Evolutionary conservation across 2,888 invertebrate genomes (phyloP).

Genomic region (Callosobruchus maculatus): DNA sequence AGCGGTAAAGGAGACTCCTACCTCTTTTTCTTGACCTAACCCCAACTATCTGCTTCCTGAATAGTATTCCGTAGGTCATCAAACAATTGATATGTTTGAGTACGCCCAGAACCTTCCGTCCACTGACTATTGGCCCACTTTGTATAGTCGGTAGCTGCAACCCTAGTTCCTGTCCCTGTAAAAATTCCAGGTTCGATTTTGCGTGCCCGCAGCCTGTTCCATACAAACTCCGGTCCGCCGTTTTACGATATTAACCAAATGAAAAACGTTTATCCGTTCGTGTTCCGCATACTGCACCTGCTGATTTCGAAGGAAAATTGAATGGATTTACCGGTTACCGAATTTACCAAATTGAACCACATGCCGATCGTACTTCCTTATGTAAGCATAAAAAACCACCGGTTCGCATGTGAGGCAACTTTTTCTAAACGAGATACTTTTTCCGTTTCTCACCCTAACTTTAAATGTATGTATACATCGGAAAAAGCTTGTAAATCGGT

Average conservation of each 20-base stretch:
- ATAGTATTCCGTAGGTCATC: too few species aligned
- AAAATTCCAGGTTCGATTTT: background rate
- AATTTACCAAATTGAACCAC: background rate
- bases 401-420: background rate
- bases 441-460: background rate
- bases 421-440: background rate
- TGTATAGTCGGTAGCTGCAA: too few species aligned
- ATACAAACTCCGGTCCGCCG: background rate
- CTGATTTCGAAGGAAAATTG: background rate
- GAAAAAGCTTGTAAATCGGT: background rate
- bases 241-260: background rate
- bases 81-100: too few species aligned
- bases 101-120: too few species aligned
- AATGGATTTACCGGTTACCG: background rate
- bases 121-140: too few species aligned
- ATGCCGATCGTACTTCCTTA: background rate
- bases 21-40: too few species aligned
- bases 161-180: background rate
- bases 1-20: too few species aligned
- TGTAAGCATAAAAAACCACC: background rate
- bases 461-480: background rate
- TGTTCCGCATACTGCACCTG: background rate
- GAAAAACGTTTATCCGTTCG: background rate
- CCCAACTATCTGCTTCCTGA: too few species aligned
- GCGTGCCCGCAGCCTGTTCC: background rate